Base-by-base conservation (phyloP, 1,140 invertebrate species). In the Sitophilus oryzae region DNA sequence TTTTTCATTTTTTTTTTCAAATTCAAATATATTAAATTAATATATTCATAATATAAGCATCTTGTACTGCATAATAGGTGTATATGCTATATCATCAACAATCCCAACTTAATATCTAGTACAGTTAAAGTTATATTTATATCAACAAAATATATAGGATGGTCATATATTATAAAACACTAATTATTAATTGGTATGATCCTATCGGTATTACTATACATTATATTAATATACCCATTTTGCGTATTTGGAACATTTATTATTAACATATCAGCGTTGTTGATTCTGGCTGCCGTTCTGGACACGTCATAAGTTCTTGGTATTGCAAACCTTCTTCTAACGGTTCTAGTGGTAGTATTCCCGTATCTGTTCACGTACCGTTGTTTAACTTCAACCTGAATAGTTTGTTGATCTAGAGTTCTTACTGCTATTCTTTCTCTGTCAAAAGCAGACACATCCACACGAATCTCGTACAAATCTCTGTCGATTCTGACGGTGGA, bases 221-320 rank as follows among this genome's bases (percentile, higher is more conserved):
- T 8, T 8, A 40, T 30, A 2, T 9, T 34, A 14, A 0, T 3
- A 30, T 5, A 8, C 5, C 30, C 15, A 37, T 20, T 18, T 1
- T 0, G 11, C 23, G 11, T 23, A 2, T 30, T 38, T 10, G 43
- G 43, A 2, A 46, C 35, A 11, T 5, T 35, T 16, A 54, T 46
- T 0, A 10, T 37, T 4, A 54, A 20, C 14, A 38, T 34, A 11
- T 41, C 43, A 10, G 5, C 18, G 4, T 16, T 25, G 21, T 16
- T 19, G 10, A 46, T 21, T 6, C 42, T 21, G 16, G 52, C 52
- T 1, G 6, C 20, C n/a, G 35, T 18, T 18, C 16, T 47, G 4
- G 45, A 16, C 1, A 47, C n/a, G 16, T 54, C 37, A 21, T 54
- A 54, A 2, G 16, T 54, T 14, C 20, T 54, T 10, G 52, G 52